Conservation (phyloP, 2,113 vertebrate species). For the Festucalex cinctus region DNA sequence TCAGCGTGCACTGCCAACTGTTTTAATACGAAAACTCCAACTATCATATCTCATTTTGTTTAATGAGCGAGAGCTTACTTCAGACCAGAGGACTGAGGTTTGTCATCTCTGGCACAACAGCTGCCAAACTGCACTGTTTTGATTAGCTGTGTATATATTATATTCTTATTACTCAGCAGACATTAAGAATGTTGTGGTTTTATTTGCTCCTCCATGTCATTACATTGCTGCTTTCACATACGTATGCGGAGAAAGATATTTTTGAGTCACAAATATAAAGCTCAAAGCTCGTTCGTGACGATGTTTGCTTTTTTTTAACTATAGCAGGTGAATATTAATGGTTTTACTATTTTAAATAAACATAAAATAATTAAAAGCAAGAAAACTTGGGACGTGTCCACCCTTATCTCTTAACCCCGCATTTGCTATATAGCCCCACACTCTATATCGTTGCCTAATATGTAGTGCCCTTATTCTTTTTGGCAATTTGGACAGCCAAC, state of each 20-base stretch:
- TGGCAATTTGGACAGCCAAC: too few relatives aligned
- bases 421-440: too few relatives aligned
- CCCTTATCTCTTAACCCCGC: too few relatives aligned
- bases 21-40: constrained; percentile 47
- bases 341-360: too few relatives aligned
- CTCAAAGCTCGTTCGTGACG: background rate
- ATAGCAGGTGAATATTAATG: too few relatives aligned
- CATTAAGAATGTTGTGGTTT: constrained; percentile 19
- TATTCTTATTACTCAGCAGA: constrained; percentile 24
- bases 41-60: constrained; percentile 27
- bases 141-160: constrained; percentile 52
- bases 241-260: background rate
- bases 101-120: constrained; percentile 55
- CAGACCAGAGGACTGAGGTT: constrained; percentile 44
- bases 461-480: too few relatives aligned
- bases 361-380: too few relatives aligned
- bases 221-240: background rate
- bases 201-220: constrained; percentile 8
- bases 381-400: too few relatives aligned
- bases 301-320: too few relatives aligned
- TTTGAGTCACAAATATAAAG: background rate
- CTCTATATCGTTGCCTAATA: too few relatives aligned
- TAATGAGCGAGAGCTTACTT: constrained; percentile 21
- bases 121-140: constrained; percentile 45
- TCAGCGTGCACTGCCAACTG: constrained; percentile 16